These are phyloP conservation scores for Nasonovia ribisnigri DNA, from an alignment of 2,888 invertebrate genomes.

Conservation along the genomic window DNA sequence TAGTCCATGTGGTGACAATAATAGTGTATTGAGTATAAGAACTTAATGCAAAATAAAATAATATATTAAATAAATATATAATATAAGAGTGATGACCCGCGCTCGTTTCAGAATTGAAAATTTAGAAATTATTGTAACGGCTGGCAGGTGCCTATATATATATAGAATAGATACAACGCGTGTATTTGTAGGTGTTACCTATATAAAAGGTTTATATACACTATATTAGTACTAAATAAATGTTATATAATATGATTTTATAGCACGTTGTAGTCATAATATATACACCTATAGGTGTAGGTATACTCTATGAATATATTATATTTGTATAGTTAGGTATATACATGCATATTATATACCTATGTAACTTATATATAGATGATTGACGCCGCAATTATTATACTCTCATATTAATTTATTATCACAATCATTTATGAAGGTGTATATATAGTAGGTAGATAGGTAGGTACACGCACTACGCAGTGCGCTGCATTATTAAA, in stretches of 20 bases:
- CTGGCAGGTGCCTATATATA: too few species aligned
- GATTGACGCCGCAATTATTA: constrained; percentile 3
- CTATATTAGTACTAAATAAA: too few species aligned
- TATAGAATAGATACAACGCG: not conserved
- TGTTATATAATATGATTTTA: too few species aligned
- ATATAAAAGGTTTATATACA: not conserved
- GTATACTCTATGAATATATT: not conserved
- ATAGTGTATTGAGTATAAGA: too few species aligned
- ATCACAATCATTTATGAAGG: not conserved
- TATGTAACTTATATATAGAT: not conserved
- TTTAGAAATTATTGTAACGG: not conserved
- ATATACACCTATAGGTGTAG: not conserved
- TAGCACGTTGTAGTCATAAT: too few species aligned
- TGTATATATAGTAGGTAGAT: not conserved
- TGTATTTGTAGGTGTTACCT: not conserved
- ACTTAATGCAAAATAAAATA: too few species aligned
- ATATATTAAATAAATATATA: not conserved
- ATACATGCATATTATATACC: not conserved
- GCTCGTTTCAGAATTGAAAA: not conserved
- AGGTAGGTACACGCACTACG: not conserved
- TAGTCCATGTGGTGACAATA: too few species aligned
- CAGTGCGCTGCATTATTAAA: not conserved
- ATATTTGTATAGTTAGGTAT: not conserved
- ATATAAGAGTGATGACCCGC: not conserved
- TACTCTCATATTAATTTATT: constrained; percentile 12